Evolutionary conservation across 2,888 invertebrate species (phyloP).

Genomic region (Carterocephalus palaemon): DNA sequence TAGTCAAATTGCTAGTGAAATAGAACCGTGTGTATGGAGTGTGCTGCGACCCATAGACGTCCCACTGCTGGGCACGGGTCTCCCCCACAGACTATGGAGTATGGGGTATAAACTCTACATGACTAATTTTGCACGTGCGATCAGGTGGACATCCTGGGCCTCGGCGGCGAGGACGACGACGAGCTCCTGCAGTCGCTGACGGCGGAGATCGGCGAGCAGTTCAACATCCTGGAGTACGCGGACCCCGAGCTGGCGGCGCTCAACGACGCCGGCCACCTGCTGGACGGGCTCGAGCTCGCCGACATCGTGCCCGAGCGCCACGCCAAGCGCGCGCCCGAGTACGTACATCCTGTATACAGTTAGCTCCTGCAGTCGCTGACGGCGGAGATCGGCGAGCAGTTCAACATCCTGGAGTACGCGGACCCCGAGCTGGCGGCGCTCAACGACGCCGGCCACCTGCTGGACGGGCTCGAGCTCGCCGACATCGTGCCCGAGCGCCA

Average conservation of each 20-base stretch:
- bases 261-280: conserved; percentile 89
- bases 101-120: too few species aligned
- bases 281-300: conserved; percentile 90
- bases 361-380: conserved; percentile 83
- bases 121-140: too few species aligned
- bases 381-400: conserved; percentile 95
- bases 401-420: conserved; percentile 96
- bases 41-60: too few species aligned
- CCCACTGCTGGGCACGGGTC: too few species aligned
- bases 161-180: conserved; percentile 93
- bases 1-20: too few species aligned
- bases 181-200: conserved; percentile 84
- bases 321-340: conserved; percentile 54
- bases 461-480: conserved; percentile 90
- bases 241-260: conserved; percentile 94
- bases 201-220: conserved; percentile 95
- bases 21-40: too few species aligned
- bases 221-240: conserved; percentile 96
- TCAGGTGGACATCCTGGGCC: conserved; percentile 87
- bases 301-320: conserved; percentile 86
- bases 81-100: too few species aligned
- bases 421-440: conserved; percentile 94
- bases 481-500: conserved; percentile 86
- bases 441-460: conserved; percentile 89
- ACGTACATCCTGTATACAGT: too few species aligned